Conservation (phyloP, 2,888 invertebrate genomes). For the Malachius bipustulatus region DNA sequence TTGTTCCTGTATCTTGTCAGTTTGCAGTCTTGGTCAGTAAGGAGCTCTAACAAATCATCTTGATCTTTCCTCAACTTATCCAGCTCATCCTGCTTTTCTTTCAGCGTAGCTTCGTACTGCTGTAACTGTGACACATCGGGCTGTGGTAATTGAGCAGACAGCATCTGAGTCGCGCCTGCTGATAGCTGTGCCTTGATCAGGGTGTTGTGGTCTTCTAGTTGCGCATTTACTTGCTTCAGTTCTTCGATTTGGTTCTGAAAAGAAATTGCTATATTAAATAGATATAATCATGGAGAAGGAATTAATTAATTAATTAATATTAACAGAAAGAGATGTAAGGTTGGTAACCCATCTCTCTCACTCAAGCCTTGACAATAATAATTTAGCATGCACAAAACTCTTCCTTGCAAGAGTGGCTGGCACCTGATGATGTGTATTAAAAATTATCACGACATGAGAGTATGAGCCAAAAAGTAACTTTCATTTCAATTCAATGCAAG, state of each 20-base stretch:
- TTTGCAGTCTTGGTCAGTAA: slow-evolving; percentile 72
- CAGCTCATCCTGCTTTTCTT: slow-evolving; percentile 41
- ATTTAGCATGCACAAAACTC: too few species aligned
- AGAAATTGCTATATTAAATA: too few species aligned
- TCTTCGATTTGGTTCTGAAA: slow-evolving; percentile 49
- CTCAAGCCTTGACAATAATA: too few species aligned
- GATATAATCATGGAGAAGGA: too few species aligned
- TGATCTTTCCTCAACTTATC: slow-evolving; percentile 72
- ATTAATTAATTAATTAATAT: too few species aligned
- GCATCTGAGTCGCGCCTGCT: slow-evolving; percentile 29
- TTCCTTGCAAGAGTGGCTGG: too few species aligned
- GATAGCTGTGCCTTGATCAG: slow-evolving; percentile 64
- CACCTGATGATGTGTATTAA: too few species aligned
- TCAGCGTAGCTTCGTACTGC: slow-evolving; percentile 23
- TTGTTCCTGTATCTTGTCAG: slow-evolving; percentile 30
- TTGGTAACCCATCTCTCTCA: too few species aligned
- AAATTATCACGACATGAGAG: too few species aligned
- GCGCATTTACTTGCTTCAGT: slow-evolving; percentile 55
- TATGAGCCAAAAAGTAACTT: too few species aligned
- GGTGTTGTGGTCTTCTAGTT: slow-evolving; percentile 77
- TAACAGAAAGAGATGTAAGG: too few species aligned
- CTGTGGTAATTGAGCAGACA: slow-evolving; percentile 17
- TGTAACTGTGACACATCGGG: slow-evolving; percentile 4
- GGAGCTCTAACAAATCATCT: slow-evolving; percentile 79
- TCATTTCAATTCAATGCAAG: too few species aligned